Evolutionary conservation across 2,888 invertebrate species (phyloP).

Genomic region (Spatulosminthurus flaviceps): DNA sequence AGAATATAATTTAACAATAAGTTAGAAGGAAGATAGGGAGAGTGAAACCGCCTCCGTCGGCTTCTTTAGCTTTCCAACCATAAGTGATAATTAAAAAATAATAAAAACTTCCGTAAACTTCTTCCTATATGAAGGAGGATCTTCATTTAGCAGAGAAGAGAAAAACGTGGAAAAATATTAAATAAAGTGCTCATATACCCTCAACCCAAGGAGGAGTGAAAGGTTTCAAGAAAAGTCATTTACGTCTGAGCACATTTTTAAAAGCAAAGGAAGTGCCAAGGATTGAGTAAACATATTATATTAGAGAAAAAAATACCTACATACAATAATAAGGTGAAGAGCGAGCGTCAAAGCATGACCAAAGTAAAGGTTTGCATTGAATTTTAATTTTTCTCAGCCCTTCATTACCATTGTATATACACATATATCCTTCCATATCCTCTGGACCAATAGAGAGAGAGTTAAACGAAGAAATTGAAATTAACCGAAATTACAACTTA

Average conservation of each 20-base stretch:
- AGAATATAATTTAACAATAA: constrained; percentile 2
- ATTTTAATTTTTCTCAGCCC: constrained; percentile 42
- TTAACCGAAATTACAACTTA: constrained; percentile 46
- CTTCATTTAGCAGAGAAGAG: neutral
- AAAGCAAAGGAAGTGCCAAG: neutral
- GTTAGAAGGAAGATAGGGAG: neutral
- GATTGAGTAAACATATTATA: neutral
- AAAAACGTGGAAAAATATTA: constrained; percentile 5
- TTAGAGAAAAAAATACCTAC: neutral
- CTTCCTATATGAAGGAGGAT: neutral
- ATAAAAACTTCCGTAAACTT: constrained; percentile 38
- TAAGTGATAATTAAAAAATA: constrained; percentile 49
- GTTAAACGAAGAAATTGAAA: constrained; percentile 29
- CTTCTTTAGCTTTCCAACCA: constrained; percentile 6
- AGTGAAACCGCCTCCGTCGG: constrained; percentile 26
- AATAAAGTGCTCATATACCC: constrained; percentile 11
- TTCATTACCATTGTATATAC: neutral
- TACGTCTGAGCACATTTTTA: neutral
- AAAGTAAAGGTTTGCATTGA: constrained; percentile 39
- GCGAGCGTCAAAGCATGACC: constrained; percentile 45
- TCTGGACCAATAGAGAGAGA: neutral
- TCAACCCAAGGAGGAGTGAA: too few species aligned
- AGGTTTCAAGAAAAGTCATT: neutral
- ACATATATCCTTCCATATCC: neutral
- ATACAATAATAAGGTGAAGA: neutral